Percentiles rank a stretch among this genome's conserved stretches.
Conservation (phyloP, 2,888 invertebrate species). For the Netelia fuscicornis region DNA sequence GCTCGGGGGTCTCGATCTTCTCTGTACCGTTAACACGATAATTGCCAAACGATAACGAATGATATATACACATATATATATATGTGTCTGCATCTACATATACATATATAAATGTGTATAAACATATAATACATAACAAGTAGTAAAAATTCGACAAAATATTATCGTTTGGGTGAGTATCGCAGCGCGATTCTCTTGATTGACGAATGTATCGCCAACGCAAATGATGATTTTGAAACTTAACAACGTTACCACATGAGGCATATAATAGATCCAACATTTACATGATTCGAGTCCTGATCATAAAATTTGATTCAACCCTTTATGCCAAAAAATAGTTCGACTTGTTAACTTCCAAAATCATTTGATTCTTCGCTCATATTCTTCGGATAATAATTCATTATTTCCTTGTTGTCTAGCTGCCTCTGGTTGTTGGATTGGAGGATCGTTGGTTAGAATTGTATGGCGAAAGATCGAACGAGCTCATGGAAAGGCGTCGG, state of each 20-base stretch:
- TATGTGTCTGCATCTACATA: not conserved
- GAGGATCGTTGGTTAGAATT: constrained; percentile 92
- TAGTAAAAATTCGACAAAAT: constrained; percentile 37
- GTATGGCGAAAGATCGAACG: constrained; percentile 90
- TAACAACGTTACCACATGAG: constrained; percentile 25
- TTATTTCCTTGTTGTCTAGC: constrained; percentile 84
- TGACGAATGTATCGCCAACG: constrained; percentile 45
- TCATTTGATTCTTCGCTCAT: constrained; percentile 49
- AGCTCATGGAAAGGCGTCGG: constrained; percentile 92
- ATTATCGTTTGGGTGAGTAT: constrained; percentile 63
- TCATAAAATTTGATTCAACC: not conserved
- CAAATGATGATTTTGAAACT: constrained; percentile 66
- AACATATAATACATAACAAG: constrained; percentile 14
- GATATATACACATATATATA: constrained; percentile 4
- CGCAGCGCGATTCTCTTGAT: constrained; percentile 55
- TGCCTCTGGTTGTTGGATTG: constrained; percentile 90
- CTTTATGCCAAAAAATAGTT: constrained; percentile 28
- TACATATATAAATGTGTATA: not conserved
- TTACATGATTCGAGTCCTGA: not conserved
- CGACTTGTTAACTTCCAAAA: constrained; percentile 63
- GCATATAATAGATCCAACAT: not conserved
- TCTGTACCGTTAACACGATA: constrained; percentile 72
- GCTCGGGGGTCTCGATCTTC: constrained; percentile 75
- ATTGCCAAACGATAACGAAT: constrained; percentile 9
- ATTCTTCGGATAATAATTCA: constrained; percentile 59